Conservation (phyloP, 23 tunicate genomes). For the Trididemnum miniatum region DNA sequence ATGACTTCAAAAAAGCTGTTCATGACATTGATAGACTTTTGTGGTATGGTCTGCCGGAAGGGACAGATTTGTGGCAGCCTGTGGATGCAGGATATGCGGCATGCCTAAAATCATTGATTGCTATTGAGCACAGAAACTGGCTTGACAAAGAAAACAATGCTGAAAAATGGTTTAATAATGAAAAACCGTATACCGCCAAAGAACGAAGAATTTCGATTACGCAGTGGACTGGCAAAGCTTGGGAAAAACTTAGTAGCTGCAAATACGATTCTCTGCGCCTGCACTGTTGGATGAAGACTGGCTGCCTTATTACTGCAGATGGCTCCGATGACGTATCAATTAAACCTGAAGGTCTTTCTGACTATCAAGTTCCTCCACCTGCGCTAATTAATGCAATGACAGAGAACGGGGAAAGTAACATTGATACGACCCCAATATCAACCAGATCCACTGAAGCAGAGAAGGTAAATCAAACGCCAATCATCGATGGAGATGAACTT, state of each 20-base stretch:
- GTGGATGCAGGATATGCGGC: not conserved
- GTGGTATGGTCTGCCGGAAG: not conserved
- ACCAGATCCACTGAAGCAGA: no score
- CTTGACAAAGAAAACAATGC: not conserved
- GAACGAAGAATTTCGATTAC: not conserved
- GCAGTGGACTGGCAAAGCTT: not conserved
- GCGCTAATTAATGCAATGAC: no score
- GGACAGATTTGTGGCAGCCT: not conserved
- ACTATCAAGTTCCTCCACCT: not conserved
- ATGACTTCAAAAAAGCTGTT: not conserved
- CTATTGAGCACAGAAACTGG: not conserved
- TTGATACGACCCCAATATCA: no score
- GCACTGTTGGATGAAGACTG: not conserved
- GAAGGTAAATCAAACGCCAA: no score
- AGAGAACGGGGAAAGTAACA: no score
- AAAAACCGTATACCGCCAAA: not conserved
- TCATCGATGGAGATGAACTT: no score
- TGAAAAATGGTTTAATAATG: not conserved
- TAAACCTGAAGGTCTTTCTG: not conserved
- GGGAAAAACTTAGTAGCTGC: not conserved
- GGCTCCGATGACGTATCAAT: not conserved
- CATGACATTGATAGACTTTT: not conserved
- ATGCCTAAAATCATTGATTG: not conserved
- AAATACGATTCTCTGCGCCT: not conserved
- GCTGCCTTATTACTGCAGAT: not conserved